phyloP scores from a whole-genome alignment of 2,797 vertebrate genomes.

The Periophthalmus magnuspinnatus region DNA sequence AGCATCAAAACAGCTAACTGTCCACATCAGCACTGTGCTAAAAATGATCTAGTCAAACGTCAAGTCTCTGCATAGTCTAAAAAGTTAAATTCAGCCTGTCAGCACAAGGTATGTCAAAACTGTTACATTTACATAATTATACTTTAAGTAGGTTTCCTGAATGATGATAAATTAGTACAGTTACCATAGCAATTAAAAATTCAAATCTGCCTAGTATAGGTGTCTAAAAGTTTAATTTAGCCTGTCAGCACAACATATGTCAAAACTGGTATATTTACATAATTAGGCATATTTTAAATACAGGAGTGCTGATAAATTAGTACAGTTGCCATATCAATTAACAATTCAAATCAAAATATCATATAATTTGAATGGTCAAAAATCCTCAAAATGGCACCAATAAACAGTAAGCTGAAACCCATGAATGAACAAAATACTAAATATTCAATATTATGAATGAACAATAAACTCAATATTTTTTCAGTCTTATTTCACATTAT shows the following conservation, averaged over 20 bases:
- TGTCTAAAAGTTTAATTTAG: background rate
- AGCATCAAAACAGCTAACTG: slow-evolving; percentile 6
- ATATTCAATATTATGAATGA: too few species aligned
- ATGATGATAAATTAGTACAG: background rate
- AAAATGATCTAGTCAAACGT: background rate
- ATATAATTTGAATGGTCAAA: background rate
- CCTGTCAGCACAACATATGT: background rate
- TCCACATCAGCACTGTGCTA: slow-evolving; percentile 27
- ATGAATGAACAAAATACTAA: background rate
- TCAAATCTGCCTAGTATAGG: background rate
- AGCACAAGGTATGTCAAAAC: background rate
- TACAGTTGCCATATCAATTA: background rate
- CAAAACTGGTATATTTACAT: background rate
- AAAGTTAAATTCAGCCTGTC: background rate
- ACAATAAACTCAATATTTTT: background rate
- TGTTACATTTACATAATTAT: background rate
- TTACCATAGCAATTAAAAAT: background rate
- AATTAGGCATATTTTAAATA: too few species aligned
- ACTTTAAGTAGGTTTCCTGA: too few species aligned
- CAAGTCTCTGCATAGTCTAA: background rate
- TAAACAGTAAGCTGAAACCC: background rate
- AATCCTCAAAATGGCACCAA: background rate
- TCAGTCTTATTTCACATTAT: background rate
- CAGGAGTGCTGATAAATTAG: background rate
- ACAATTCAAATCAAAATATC: background rate